Evolutionary conservation across 2,888 invertebrate genomes (phyloP), one percentile per base, ranked within the genome.

Genomic region (Apamea crenata): DNA sequence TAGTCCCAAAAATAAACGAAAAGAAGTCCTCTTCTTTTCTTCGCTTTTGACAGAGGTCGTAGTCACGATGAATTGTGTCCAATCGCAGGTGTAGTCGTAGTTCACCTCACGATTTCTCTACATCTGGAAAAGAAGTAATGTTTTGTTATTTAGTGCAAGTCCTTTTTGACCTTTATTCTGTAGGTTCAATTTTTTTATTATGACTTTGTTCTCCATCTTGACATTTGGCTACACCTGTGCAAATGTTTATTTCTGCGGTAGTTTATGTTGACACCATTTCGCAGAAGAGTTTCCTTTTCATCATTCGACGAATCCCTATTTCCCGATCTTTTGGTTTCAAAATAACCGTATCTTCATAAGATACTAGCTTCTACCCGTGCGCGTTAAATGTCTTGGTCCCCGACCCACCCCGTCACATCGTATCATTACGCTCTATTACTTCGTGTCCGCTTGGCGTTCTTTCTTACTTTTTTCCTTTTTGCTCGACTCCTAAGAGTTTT

Each of bases 221-320:
- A 63, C 47, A 53, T 69, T 63, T 65, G 8, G 21, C 10, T 69
- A 8, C 75, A 81, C 14, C 50, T 80, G 47, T 69, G 7, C 16
- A 56, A 44, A 75, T 80, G 6, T 32, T 29, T 14, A 6, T 32
- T 10, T 25, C 56, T 56, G 10, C 56, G 25, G n/a, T n/a, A 56
- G n/a, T 56, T 12, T 25, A n/a, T 56, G 12, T n/a, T n/a, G n/a
- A 25, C 1, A 56, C 25, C 1, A 56, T 56, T 56, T 56, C 3
- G 56, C 4, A 56, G 12, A 25, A 25, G 56, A n/a, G 4, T 56
- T 56, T 56, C 12, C 25, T 25, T 25, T 56, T n/a, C 6, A n/a
- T 25, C 1, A 53, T 53, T 53, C 6, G 6, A 36, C 0, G 5
- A 36, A 36, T 36, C 3, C 53, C 14, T 25, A 50, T 4, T 56